A percentile compares a stretch with the other conserved stretches of the same genome.
Conservation (phyloP, 2,888 invertebrate genomes). For the Meiosimyza decipiens region DNA sequence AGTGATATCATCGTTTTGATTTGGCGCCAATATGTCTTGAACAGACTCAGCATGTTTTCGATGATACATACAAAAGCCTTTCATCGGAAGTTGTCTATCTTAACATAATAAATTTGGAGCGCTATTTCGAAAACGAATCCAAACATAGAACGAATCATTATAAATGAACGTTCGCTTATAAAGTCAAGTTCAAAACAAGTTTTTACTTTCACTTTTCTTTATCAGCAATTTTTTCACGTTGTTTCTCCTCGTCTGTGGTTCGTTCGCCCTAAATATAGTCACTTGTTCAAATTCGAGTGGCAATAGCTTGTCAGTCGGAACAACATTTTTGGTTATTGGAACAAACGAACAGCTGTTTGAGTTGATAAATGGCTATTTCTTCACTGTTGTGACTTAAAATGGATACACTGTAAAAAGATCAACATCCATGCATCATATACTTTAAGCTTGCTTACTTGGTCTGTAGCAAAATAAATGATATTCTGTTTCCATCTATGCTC, state of each 20-base stretch:
- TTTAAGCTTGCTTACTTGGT: too few relatives aligned
- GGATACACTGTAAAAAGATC: too few relatives aligned
- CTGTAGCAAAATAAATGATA: too few relatives aligned
- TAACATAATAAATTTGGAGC: too few relatives aligned
- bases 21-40: conserved; percentile 17
- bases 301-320: background rate
- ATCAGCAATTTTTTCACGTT: background rate
- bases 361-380: background rate
- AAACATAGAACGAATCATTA: conserved; percentile 37
- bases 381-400: too few relatives aligned
- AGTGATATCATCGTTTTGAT: background rate
- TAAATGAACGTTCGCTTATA: conserved; percentile 32
- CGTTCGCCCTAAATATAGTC: conserved; percentile 40
- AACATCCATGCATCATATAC: too few relatives aligned
- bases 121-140: too few relatives aligned
- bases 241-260: background rate
- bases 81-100: too few relatives aligned
- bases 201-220: conserved; percentile 54
- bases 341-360: conserved; percentile 27
- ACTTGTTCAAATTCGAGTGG: conserved; percentile 45
- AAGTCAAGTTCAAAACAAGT: conserved; percentile 56
- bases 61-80: too few relatives aligned
- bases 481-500: too few relatives aligned
- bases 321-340: conserved; percentile 26
- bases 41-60: background rate